phyloP scores from a whole-genome alignment of 2,888 invertebrate species.

The Erebia aethiops region DNA sequence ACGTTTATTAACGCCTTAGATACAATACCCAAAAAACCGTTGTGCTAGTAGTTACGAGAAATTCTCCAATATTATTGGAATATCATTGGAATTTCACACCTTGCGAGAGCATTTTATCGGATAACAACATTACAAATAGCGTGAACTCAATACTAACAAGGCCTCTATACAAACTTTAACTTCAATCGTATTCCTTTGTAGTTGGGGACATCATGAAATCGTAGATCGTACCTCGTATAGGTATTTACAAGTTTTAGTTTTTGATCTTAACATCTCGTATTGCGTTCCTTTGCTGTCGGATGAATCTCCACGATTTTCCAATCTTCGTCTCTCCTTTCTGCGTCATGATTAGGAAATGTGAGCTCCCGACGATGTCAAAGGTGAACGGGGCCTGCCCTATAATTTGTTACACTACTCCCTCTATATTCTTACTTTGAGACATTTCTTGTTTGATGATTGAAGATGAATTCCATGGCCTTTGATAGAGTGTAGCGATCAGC shows the following conservation, averaged over 20 bases:
- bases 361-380: conserved; percentile 39
- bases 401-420: conserved; percentile 28
- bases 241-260: conserved; percentile 22
- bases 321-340: conserved; percentile 41
- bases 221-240: not conserved
- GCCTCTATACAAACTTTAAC: conserved; percentile 14
- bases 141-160: conserved; percentile 5
- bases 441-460: conserved; percentile 3
- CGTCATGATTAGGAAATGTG: conserved; percentile 43
- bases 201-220: conserved; percentile 13
- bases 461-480: conserved; percentile 3
- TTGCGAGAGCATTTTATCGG: not conserved
- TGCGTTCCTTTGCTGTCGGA: conserved; percentile 37
- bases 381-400: conserved; percentile 30
- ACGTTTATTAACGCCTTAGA: no score
- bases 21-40: no score
- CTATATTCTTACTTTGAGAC: conserved; percentile 18
- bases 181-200: conserved; percentile 19
- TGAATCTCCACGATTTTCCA: conserved; percentile 39
- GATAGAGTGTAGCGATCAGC: not conserved
- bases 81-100: not conserved
- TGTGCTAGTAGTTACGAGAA: no score
- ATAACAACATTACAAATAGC: not conserved
- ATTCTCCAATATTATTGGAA: not conserved
- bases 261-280: conserved; percentile 31